Evolutionary conservation across 53 echinoderm and acorn worm species (phyloP), one percentile per base, ranked within the genome.

Genomic region (Pentamera pediparva): DNA sequence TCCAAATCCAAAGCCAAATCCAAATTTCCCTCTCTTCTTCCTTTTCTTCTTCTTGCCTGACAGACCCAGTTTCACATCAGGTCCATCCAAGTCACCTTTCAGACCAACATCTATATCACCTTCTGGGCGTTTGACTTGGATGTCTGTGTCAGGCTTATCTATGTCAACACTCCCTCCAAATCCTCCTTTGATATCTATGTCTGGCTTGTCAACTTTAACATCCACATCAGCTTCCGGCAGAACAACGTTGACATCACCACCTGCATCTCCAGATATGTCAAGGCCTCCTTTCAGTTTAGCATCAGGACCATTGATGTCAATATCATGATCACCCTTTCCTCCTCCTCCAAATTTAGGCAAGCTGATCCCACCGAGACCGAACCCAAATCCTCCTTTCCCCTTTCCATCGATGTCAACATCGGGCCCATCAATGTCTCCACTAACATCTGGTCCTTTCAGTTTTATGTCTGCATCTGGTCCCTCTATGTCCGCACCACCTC

Each of bases 161-260:
- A 83, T 39, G 38, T 85, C 85, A 41, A 80, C 55, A 33, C 60
- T 79, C 50, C 70, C 79, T 26, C 50, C 30, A 35, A 81, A 36
- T 17, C 38, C 85, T 54, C 71, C 20, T 20, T 84, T 81, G 3
- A 85, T 52, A 77, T 78, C 82, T 45, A 62, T 64, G 64, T 80
- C 89, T 39, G 89, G 89, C 58, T 76, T 80, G 6, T 75, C 81
- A 33, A 81, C 65, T 54, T 83, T 85, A 21, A 84, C 49, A 71
- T 76, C 79, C 6, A 87, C 75, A 74, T 87, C 78, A 47, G 40
- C 80, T 25, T 77, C 67, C 32, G 91, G 91, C 24, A 45, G 11
- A 32, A 40, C 57, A 27, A 84, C 59, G 62, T 75, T 24, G 13
- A 58, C 39, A 82, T 64, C 79, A 39, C 74, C 67, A 29, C 78